Percentiles rank a stretch among this genome's conserved stretches.
Evolutionary conservation across 2,888 invertebrate genomes (phyloP).

Genomic region (Dendrolimus houi): DNA sequence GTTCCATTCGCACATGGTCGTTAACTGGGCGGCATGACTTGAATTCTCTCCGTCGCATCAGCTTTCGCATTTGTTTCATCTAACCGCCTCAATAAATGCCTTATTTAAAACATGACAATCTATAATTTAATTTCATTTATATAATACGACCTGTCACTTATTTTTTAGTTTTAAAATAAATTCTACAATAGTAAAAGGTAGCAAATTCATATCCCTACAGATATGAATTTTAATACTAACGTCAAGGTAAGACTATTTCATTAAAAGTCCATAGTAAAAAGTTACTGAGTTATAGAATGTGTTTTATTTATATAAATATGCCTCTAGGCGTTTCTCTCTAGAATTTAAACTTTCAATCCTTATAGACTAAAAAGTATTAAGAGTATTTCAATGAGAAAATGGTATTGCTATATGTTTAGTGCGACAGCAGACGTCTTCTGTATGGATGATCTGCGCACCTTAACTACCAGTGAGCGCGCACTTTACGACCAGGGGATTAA

Average conservation of each 20-base stretch:
- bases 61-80: constrained; percentile 53
- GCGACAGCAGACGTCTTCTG: neutral
- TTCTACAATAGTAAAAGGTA: no score
- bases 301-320: no score
- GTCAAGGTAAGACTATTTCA: no score
- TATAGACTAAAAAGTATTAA: neutral
- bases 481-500: constrained; percentile 76
- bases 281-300: no score
- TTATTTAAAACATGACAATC: no score
- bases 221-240: no score
- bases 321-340: no score
- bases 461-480: constrained; percentile 64
- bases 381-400: neutral
- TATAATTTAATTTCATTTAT: no score
- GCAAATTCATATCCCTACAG: no score
- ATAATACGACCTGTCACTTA: no score
- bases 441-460: constrained; percentile 42
- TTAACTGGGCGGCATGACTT: constrained; percentile 73
- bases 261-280: no score
- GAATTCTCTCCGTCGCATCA: constrained; percentile 55
- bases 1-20: constrained; percentile 74
- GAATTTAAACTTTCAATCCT: constrained; percentile 6
- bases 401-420: neutral
- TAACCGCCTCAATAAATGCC: constrained; percentile 9
- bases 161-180: no score